Conservation (phyloP, 35 echinoderm and acorn worm species). For the Strongylocentrotus purpuratus region DNA sequence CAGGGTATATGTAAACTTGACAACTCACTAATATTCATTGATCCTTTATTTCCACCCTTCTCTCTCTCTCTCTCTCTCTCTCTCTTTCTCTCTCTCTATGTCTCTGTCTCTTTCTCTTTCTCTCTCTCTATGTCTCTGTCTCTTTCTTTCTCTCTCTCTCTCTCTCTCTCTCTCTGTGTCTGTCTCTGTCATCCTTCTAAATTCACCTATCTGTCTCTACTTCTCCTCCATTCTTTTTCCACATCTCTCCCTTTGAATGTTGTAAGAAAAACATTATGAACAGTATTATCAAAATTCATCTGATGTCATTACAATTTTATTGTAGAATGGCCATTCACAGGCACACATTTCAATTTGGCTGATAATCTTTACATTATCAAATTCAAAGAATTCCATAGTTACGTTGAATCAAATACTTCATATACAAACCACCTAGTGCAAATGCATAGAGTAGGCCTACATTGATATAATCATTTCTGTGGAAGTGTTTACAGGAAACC, state of each 20-base stretch:
- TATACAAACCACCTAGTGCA: background rate
- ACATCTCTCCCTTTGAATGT: background rate
- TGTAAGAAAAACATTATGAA: no score
- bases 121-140: no score
- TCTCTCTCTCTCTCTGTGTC: no score
- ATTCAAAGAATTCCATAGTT: background rate
- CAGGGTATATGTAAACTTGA: background rate
- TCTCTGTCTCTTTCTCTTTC: no score
- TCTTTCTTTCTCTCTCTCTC: no score
- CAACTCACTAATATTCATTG: background rate
- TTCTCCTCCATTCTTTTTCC: background rate
- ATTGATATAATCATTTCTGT: no score
- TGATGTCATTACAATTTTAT: no score
- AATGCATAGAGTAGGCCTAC: background rate
- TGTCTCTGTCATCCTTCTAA: no score
- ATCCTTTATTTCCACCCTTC: background rate
- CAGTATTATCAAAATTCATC: no score
- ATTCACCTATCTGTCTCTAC: background rate
- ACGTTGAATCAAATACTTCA: background rate
- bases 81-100: no score
- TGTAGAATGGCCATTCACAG: background rate
- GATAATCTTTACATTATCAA: background rate
- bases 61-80: no score
- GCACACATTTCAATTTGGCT: background rate
- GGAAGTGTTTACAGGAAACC: conserved; percentile 9